Conservation (phyloP, 1,140 invertebrate species). For the Aleiodes sp. region DNA sequence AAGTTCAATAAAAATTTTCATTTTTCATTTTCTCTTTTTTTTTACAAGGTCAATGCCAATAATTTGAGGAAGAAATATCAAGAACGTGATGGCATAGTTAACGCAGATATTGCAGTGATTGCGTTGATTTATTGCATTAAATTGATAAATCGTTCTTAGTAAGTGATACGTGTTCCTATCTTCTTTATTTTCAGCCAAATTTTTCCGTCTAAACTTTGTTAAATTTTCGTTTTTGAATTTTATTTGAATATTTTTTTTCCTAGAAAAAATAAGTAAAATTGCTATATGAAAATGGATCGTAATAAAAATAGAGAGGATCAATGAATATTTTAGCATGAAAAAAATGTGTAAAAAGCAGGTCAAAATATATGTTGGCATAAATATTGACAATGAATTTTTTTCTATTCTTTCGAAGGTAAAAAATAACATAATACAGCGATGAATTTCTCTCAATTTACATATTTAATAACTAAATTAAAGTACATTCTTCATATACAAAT, state of each 20-base stretch:
- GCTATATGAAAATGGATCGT: too few relatives aligned
- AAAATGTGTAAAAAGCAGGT: too few relatives aligned
- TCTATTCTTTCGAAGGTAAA: neutral
- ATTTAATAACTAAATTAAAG: constrained; percentile 38
- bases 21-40: neutral
- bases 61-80: neutral
- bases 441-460: constrained; percentile 25
- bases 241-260: too few relatives aligned
- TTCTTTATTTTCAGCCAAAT: neutral
- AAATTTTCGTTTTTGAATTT: too few relatives aligned
- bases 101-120: constrained; percentile 33
- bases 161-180: neutral
- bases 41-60: constrained; percentile 28
- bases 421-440: neutral
- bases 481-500: constrained; percentile 39
- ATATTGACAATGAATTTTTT: too few relatives aligned
- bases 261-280: too few relatives aligned
- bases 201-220: too few relatives aligned
- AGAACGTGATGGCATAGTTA: constrained; percentile 30
- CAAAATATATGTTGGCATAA: too few relatives aligned
- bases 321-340: too few relatives aligned
- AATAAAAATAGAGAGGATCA: too few relatives aligned
- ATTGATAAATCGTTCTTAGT: constrained; percentile 32
- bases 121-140: constrained; percentile 31
- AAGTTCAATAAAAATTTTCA: neutral